A percentile compares a stretch with the other conserved stretches of the same genome.
Evolutionary conservation across 2,888 invertebrate genomes (phyloP).

Genomic region (Eupithecia centaureata): DNA sequence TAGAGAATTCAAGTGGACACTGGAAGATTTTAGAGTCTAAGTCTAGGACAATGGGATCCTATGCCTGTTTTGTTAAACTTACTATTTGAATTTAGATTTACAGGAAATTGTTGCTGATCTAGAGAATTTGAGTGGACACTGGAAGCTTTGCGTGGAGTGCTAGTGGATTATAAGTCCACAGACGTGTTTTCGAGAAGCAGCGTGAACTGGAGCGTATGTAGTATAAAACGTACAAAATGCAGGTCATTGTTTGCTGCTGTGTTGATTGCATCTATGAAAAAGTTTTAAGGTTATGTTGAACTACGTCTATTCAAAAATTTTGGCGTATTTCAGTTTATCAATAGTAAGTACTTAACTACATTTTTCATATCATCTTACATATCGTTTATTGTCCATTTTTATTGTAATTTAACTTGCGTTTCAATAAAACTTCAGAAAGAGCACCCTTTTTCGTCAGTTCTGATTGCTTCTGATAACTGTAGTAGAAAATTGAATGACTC

Average conservation of each 20-base stretch:
- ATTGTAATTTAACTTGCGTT: accelerated
- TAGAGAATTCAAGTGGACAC: too few species aligned
- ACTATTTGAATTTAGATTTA: conserved; percentile 57
- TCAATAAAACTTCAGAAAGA: background rate
- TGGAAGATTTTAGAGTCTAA: too few species aligned
- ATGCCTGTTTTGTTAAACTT: conserved; percentile 41
- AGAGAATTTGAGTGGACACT: background rate
- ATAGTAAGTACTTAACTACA: too few species aligned
- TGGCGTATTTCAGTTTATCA: too few species aligned
- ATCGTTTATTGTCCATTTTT: too few species aligned
- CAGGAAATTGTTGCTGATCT: conserved; percentile 33
- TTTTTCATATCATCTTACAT: too few species aligned
- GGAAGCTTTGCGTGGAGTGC: too few species aligned
- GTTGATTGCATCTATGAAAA: too few species aligned
- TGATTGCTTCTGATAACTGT: background rate
- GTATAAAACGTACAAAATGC: background rate
- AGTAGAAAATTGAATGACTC: background rate
- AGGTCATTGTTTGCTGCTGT: too few species aligned
- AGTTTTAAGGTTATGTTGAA: too few species aligned
- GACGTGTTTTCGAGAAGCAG: background rate
- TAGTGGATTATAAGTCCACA: background rate
- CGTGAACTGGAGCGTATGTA: background rate
- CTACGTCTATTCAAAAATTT: too few species aligned
- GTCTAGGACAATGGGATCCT: too few species aligned
- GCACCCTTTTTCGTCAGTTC: background rate